Evolutionary conservation across 2,113 vertebrate genomes (phyloP).

Genomic region (Takifugu flavidus): DNA sequence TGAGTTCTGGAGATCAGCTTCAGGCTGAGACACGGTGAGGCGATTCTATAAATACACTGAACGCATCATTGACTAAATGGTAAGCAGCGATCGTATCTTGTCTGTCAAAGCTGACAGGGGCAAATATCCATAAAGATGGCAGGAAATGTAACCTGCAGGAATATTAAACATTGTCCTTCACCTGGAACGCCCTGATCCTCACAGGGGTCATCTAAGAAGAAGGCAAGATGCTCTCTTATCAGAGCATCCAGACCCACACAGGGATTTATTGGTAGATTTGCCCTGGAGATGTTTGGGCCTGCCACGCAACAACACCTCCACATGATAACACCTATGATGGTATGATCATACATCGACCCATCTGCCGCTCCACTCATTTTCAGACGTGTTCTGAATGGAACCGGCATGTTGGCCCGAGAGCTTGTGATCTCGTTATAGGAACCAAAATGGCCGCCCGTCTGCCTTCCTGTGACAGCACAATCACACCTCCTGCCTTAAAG

Average conservation of each 20-base stretch:
- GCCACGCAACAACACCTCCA: constrained; percentile 17
- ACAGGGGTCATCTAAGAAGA: constrained; percentile 16
- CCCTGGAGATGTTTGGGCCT: constrained; percentile 33
- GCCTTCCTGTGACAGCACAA: constrained; percentile 19
- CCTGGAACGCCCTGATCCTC: constrained; percentile 10
- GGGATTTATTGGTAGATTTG: constrained; percentile 19
- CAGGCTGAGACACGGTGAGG: constrained; percentile 24
- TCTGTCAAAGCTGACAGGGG: not conserved
- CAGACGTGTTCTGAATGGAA: constrained; percentile 28
- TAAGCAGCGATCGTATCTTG: constrained; percentile 23
- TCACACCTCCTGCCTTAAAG: constrained; percentile 8
- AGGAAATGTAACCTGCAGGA: not conserved
- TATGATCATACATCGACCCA: constrained; percentile 36
- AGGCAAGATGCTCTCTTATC: constrained; percentile 47
- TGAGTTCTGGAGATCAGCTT: constrained; percentile 48
- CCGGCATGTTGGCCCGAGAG: constrained; percentile 37
- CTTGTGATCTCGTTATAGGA: constrained; percentile 12
- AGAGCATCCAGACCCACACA: constrained; percentile 39
- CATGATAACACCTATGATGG: constrained; percentile 35
- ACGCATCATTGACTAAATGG: constrained; percentile 23
- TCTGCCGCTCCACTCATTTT: constrained; percentile 30
- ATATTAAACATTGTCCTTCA: constrained; percentile 1
- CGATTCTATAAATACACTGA: constrained; percentile 26
- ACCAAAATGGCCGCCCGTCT: constrained; percentile 24
- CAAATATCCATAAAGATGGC: not conserved